Conservation (phyloP, 2,888 invertebrate species). For the Eilema depressum region DNA sequence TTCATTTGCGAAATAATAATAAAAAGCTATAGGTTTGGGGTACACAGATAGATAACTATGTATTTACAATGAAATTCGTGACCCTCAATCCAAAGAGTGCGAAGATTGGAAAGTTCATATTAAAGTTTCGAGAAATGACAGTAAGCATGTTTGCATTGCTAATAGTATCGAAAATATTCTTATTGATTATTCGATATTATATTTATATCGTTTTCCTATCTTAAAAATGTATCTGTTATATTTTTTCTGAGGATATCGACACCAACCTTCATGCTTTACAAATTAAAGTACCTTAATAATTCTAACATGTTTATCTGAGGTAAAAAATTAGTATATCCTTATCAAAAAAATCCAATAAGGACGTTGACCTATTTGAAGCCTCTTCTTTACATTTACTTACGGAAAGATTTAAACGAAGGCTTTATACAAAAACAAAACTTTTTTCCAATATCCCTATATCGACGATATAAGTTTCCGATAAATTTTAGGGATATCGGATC, state of each 20-base stretch:
- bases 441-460: too few species aligned
- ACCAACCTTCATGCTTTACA: background rate
- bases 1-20: conserved; percentile 48
- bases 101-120: conserved; percentile 10
- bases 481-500: too few species aligned
- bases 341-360: background rate
- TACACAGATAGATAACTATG: conserved; percentile 23
- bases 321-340: background rate
- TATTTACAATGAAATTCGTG: conserved; percentile 46
- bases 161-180: background rate
- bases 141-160: conserved; percentile 7
- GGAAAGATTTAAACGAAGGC: background rate
- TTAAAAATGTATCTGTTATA: background rate
- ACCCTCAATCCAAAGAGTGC: conserved; percentile 33
- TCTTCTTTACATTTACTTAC: background rate
- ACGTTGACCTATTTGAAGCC: background rate
- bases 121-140: conserved; percentile 7
- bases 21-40: conserved; percentile 46
- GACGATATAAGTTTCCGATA: too few species aligned
- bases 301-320: background rate
- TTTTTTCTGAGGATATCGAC: background rate
- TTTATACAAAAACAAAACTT: background rate
- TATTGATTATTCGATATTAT: background rate
- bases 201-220: background rate
- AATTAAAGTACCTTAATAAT: background rate